Percentiles rank a stretch among this genome's conserved stretches.
These are phyloP conservation scores for Falco rusticolus DNA, from an alignment of 2,797 vertebrate species.

Conservation along the genomic window DNA sequence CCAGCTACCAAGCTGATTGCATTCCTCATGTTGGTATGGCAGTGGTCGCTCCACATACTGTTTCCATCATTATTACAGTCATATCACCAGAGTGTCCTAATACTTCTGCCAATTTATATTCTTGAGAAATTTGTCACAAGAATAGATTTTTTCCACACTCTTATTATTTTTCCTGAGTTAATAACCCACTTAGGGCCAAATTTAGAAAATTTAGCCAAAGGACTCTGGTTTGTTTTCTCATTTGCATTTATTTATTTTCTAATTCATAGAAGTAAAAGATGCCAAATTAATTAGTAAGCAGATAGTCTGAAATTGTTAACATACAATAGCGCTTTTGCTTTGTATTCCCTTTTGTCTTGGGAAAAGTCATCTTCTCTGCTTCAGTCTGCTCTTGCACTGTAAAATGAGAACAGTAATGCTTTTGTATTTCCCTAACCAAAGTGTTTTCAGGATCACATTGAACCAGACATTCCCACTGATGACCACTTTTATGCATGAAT, in stretches of 20 bases:
- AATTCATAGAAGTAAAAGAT: not conserved
- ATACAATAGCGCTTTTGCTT: not conserved
- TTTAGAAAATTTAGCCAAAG: not conserved
- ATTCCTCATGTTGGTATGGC: not conserved
- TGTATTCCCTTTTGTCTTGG: not conserved
- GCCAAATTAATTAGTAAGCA: not conserved
- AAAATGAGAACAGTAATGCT: not conserved
- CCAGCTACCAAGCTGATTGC: slow-evolving; percentile 16
- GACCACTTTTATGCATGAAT: not conserved
- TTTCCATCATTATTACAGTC: slow-evolving; percentile 29
- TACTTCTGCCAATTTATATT: slow-evolving; percentile 7
- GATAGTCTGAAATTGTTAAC: not conserved
- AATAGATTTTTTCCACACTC: not conserved
- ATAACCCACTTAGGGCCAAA: not conserved
- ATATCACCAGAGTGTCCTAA: not conserved
- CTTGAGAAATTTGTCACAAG: slow-evolving; percentile 13
- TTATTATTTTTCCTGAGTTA: not conserved
- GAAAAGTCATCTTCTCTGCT: not conserved
- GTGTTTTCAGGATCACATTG: not conserved
- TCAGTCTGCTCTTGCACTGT: not conserved
- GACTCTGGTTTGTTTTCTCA: not conserved
- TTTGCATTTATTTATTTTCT: slow-evolving; percentile 25
- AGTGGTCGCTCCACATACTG: not conserved
- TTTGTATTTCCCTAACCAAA: not conserved
- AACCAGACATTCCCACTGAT: not conserved